Conservation (phyloP, 2,797 vertebrate species). For the Microhierax caerulescens region DNA sequence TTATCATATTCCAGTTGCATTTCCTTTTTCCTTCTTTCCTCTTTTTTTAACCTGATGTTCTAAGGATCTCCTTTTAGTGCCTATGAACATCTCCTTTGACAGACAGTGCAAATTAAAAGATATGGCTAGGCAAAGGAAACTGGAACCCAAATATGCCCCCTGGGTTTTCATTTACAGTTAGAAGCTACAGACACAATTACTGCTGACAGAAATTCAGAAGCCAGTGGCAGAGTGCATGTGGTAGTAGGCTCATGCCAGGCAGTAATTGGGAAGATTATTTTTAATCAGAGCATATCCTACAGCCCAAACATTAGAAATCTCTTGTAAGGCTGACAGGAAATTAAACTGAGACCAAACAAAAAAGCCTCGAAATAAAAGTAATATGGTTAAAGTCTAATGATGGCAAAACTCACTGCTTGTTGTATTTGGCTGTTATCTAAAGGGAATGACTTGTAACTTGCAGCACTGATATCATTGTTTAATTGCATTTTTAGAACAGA, state of each 20-base stretch:
- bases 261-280: slow-evolving; percentile 83
- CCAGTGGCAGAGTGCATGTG: slow-evolving; percentile 72
- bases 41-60: slow-evolving; percentile 56
- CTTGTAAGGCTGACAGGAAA: slow-evolving; percentile 80
- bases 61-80: slow-evolving; percentile 70
- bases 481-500: slow-evolving; percentile 49
- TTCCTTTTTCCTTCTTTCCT: background rate
- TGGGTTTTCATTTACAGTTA: slow-evolving; percentile 82
- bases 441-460: slow-evolving; percentile 39
- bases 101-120: slow-evolving; percentile 83
- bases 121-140: slow-evolving; percentile 63
- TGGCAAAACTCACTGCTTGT: slow-evolving; percentile 48
- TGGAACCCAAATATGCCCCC: slow-evolving; percentile 74
- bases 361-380: slow-evolving; percentile 64
- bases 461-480: slow-evolving; percentile 63
- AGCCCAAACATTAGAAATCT: slow-evolving; percentile 79
- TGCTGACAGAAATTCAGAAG: slow-evolving; percentile 75
- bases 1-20: slow-evolving; percentile 9
- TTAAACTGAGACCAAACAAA: slow-evolving; percentile 77
- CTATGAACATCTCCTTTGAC: slow-evolving; percentile 71
- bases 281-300: slow-evolving; percentile 82
- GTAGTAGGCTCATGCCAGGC: slow-evolving; percentile 69
- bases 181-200: slow-evolving; percentile 77
- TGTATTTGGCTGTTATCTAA: slow-evolving; percentile 51
- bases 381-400: slow-evolving; percentile 71